Percentiles rank a stretch among this genome's conserved stretches.
phyloP scores from a whole-genome alignment of 2,888 invertebrate species.

The Ectemnius continuus region DNA sequence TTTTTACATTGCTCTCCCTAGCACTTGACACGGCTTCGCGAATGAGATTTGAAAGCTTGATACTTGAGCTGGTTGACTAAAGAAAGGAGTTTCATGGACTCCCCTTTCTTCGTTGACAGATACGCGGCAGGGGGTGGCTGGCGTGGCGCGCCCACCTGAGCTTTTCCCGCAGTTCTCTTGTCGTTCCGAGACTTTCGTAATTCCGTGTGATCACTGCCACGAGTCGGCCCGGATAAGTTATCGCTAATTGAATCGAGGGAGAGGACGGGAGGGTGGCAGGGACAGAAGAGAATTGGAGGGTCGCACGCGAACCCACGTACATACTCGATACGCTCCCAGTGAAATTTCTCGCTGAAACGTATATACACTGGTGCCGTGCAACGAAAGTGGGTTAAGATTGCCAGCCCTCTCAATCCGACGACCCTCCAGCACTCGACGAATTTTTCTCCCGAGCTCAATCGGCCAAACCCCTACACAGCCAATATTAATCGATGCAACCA shows the following conservation, averaged over 20 bases:
- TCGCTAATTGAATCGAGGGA: constrained; percentile 21
- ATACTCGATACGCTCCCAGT: neutral
- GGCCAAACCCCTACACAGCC: neutral
- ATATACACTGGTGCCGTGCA: neutral
- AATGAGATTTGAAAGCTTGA: neutral
- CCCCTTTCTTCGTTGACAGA: neutral
- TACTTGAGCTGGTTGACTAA: neutral
- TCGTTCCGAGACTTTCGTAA: constrained; percentile 4
- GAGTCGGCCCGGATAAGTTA: constrained; percentile 8
- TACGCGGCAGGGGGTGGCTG: too few species aligned
- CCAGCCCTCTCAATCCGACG: neutral
- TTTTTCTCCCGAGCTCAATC: constrained; percentile 1
- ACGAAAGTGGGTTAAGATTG: constrained; percentile 40
- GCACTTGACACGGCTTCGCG: neutral
- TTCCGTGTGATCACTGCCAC: constrained; percentile 8
- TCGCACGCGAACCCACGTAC: neutral
- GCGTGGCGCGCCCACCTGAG: too few species aligned
- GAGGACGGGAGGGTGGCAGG: neutral
- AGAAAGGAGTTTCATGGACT: neutral
- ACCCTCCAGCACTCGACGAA: too few species aligned
- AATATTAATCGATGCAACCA: too few species aligned
- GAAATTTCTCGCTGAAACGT: neutral
- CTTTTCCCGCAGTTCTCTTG: neutral
- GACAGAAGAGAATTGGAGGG: neutral
- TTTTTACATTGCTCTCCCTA: too few species aligned